phyloP scores from a whole-genome alignment of 2,797 vertebrate genomes.

The Pristis pectinata region DNA sequence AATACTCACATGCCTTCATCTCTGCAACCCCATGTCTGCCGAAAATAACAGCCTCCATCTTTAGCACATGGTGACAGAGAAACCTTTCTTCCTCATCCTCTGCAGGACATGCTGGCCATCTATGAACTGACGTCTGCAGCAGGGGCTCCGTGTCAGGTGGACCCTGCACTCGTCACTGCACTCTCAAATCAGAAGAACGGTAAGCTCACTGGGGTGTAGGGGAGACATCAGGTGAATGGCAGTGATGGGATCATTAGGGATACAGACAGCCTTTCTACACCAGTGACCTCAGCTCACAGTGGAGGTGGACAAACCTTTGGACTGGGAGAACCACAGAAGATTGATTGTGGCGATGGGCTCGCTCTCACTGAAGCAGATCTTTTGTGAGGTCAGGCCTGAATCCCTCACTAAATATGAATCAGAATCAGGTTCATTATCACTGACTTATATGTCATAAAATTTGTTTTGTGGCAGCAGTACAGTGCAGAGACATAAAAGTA shows the following conservation, averaged over 20 bases:
- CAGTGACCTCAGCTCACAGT: background rate
- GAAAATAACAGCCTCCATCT: background rate
- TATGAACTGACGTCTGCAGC: slow-evolving; percentile 80
- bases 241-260: background rate
- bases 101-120: slow-evolving; percentile 72
- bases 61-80: background rate
- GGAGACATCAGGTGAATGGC: background rate
- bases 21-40: background rate
- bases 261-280: background rate
- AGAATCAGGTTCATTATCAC: too few species aligned
- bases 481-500: too few species aligned
- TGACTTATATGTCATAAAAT: too few species aligned
- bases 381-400: background rate
- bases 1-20: background rate
- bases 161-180: slow-evolving; percentile 73
- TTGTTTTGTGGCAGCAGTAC: too few species aligned
- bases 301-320: background rate
- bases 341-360: background rate
- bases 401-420: background rate
- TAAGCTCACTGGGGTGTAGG: slow-evolving; percentile 43
- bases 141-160: slow-evolving; percentile 76
- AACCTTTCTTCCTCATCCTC: slow-evolving; percentile 43
- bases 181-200: slow-evolving; percentile 70
- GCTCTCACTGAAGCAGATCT: background rate
- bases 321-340: background rate